Conservation (phyloP, 1,140 invertebrate species). For the Pseudomyrmex concolor region DNA sequence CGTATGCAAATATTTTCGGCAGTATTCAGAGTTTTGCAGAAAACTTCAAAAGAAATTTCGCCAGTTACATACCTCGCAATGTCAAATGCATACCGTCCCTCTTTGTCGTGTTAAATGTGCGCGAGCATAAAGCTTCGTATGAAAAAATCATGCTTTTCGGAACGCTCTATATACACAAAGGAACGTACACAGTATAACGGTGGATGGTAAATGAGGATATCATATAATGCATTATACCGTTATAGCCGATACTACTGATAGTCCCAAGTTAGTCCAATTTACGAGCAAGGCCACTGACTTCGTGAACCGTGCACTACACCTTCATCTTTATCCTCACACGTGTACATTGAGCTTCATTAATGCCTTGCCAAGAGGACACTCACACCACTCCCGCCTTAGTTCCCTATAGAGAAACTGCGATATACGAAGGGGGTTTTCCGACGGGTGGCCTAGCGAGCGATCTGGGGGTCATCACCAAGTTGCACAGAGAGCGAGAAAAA, state of each 20-base stretch:
- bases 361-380: constrained; percentile 37
- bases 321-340: constrained; percentile 50
- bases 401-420: constrained; percentile 46
- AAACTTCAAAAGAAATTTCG: constrained; percentile 18
- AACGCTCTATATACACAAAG: constrained; percentile 4
- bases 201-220: not conserved
- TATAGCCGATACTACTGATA: constrained; percentile 38
- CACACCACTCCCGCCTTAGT: constrained; percentile 14
- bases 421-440: constrained; percentile 30
- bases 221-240: constrained; percentile 31
- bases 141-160: not conserved
- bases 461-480: constrained; percentile 12
- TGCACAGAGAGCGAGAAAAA: constrained; percentile 5
- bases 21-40: constrained; percentile 4
- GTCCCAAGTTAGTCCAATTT: constrained; percentile 50
- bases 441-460: constrained; percentile 29
- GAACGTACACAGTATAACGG: not conserved
- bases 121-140: not conserved
- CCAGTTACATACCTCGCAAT: constrained; percentile 8
- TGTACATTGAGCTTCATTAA: constrained; percentile 52
- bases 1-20: not conserved
- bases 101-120: not conserved
- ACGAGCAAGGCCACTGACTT: constrained; percentile 47
- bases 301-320: constrained; percentile 35
- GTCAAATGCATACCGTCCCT: constrained; percentile 10